Percentiles rank a stretch among this genome's conserved stretches.
These are phyloP conservation scores for Sycophila sp. DNA, from an alignment of 1,140 invertebrate genomes.

Conservation along the genomic window DNA sequence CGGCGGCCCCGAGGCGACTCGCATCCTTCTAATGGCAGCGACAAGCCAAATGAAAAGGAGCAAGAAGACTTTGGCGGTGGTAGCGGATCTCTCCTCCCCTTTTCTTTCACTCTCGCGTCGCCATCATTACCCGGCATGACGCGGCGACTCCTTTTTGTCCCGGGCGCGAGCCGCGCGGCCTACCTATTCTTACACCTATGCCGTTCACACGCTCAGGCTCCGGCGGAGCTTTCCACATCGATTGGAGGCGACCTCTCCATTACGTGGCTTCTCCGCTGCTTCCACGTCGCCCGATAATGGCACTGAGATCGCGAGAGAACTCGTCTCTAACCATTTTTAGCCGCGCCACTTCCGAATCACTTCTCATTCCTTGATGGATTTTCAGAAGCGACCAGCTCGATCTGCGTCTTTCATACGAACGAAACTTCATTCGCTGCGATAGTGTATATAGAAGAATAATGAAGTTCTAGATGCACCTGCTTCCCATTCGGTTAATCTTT, in stretches of 20 bases:
- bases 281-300: too few relatives aligned
- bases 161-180: background rate
- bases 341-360: too few relatives aligned
- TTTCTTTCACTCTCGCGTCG: constrained; percentile 35
- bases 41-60: constrained; percentile 43
- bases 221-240: background rate
- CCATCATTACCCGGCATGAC: constrained; percentile 61
- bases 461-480: too few relatives aligned
- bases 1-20: constrained; percentile 4
- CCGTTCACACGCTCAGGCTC: constrained; percentile 28
- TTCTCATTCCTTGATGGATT: too few relatives aligned
- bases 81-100: constrained; percentile 43
- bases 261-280: too few relatives aligned
- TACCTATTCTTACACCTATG: constrained; percentile 36
- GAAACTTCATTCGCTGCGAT: too few relatives aligned
- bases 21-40: constrained; percentile 43
- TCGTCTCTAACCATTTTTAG: too few relatives aligned
- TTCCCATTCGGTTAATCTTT: too few relatives aligned
- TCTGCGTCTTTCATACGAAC: background rate
- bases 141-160: constrained; percentile 43
- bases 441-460: too few relatives aligned
- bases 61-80: constrained; percentile 35
- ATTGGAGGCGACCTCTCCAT: background rate
- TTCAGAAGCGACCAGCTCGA: too few relatives aligned
- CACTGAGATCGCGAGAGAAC: too few relatives aligned